Conservation (phyloP, 2,888 invertebrate genomes). For the Callosobruchus maculatus region DNA sequence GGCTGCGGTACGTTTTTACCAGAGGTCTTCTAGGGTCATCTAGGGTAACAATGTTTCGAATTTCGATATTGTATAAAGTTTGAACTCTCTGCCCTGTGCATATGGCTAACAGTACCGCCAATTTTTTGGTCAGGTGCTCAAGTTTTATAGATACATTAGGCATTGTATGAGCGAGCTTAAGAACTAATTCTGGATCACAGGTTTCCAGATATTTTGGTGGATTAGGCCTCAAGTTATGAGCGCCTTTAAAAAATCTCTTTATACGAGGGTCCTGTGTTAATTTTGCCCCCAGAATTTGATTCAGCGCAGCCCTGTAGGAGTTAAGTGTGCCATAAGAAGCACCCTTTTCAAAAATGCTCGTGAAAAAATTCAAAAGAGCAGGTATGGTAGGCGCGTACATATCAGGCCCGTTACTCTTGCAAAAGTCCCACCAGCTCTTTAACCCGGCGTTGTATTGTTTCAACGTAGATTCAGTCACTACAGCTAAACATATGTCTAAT, state of each 20-base stretch:
- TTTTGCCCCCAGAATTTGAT: constrained; percentile 1
- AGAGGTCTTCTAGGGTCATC: constrained; percentile 13
- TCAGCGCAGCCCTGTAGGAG: constrained; percentile 9
- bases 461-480: background rate
- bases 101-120: constrained; percentile 10
- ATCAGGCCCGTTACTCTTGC: background rate
- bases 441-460: background rate
- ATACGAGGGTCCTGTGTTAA: constrained; percentile 4
- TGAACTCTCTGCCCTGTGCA: constrained; percentile 16
- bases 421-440: constrained; percentile 2
- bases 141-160: background rate
- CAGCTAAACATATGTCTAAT: background rate
- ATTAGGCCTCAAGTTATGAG: constrained; percentile 8
- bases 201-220: constrained; percentile 13
- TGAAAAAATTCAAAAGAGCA: constrained; percentile 7
- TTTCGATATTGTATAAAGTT: constrained; percentile 12
- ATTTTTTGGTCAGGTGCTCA: constrained; percentile 7
- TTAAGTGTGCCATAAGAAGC: constrained; percentile 7
- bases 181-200: constrained; percentile 12
- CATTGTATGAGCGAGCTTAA: constrained; percentile 3
- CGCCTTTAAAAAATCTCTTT: constrained; percentile 10
- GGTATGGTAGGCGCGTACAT: constrained; percentile 3
- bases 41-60: constrained; percentile 3
- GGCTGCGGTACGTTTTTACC: constrained; percentile 11
- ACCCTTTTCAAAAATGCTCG: constrained; percentile 4